Conservation (phyloP, 1,140 invertebrate species). For the Teleogryllus occipitalis region DNA sequence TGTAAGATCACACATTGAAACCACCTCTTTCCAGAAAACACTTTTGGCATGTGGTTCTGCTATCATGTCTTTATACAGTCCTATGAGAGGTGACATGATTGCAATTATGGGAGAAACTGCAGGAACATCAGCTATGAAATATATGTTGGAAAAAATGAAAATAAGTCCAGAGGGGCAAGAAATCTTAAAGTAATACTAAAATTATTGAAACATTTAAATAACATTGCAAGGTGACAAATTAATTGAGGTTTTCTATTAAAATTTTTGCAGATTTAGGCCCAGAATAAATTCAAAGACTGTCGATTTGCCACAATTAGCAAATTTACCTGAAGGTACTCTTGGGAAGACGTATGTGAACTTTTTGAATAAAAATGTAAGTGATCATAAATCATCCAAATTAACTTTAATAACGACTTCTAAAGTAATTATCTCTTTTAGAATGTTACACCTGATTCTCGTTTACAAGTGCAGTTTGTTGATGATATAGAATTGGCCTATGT, state of each 20-base stretch:
- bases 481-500: slow-evolving; percentile 88
- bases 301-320: slow-evolving; percentile 60
- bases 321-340: slow-evolving; percentile 68
- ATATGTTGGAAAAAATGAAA: slow-evolving; percentile 52
- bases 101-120: slow-evolving; percentile 87
- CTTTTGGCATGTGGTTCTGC: slow-evolving; percentile 74
- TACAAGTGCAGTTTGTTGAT: slow-evolving; percentile 82
- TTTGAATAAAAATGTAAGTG: slow-evolving; percentile 61
- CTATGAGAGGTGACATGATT: slow-evolving; percentile 74
- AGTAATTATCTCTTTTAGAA: slow-evolving; percentile 44
- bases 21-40: slow-evolving; percentile 61
- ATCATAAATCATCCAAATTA: not conserved
- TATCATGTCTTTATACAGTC: slow-evolving; percentile 61
- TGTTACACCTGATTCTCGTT: slow-evolving; percentile 87
- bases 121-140: slow-evolving; percentile 56
- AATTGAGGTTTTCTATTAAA: no score
- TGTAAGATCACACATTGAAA: slow-evolving; percentile 57
- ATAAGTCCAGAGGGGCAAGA: slow-evolving; percentile 54
- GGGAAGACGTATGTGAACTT: slow-evolving; percentile 80
- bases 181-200: slow-evolving; percentile 46
- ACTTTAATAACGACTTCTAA: not conserved
- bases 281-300: slow-evolving; percentile 78
- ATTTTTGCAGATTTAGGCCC: slow-evolving; percentile 56
- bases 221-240: not conserved
- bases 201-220: not conserved